phyloP scores from a whole-genome alignment of 2,797 vertebrate genomes.

The Coregonus suidteri region DNA sequence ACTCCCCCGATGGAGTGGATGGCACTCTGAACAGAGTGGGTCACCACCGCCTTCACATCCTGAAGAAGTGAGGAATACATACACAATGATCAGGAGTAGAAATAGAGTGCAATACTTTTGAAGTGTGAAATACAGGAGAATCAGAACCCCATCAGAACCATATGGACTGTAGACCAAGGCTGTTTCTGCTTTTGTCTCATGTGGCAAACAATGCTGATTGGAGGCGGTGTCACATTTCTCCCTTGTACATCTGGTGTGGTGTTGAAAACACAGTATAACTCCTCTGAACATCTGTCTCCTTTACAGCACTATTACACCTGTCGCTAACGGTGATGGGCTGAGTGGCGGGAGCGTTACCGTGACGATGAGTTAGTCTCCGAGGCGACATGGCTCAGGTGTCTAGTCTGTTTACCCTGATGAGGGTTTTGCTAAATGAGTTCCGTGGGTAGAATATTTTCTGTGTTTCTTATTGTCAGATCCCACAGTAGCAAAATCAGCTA shows the following conservation, averaged over 20 bases:
- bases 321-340: slow-evolving; percentile 4
- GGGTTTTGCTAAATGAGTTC: not conserved
- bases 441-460: not conserved
- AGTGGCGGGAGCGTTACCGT: not conserved
- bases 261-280: not conserved
- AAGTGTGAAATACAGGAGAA: too few species aligned
- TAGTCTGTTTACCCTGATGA: not conserved
- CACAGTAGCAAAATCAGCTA: not conserved
- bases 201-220: not conserved
- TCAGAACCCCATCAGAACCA: not conserved
- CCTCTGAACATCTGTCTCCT: not conserved
- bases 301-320: not conserved
- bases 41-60: slow-evolving; percentile 98
- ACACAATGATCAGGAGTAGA: not conserved
- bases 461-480: not conserved
- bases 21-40: slow-evolving; percentile 96
- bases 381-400: not conserved
- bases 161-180: not conserved
- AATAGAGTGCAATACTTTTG: too few species aligned
- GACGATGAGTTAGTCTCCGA: not conserved
- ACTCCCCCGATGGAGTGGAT: slow-evolving; percentile 97
- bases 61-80: slow-evolving; percentile 63
- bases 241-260: not conserved
- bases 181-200: too few species aligned
- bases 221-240: not conserved